Conservation (phyloP, 2,113 vertebrate genomes). For the Diphyllodes magnificus region DNA sequence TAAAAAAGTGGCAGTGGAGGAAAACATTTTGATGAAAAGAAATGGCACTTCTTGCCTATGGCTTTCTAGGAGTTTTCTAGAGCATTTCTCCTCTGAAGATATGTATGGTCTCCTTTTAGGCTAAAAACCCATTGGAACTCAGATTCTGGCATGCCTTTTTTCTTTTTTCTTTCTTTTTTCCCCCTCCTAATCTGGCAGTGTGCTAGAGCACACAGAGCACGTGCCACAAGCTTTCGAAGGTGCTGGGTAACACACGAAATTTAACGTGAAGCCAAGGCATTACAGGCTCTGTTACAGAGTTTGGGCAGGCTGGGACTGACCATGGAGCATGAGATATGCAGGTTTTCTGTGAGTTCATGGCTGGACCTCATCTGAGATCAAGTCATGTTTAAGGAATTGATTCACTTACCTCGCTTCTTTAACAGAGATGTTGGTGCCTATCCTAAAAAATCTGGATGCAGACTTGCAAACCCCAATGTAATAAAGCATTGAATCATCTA, state of each 20-base stretch:
- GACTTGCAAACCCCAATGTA: background rate
- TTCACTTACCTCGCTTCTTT: background rate
- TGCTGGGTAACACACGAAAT: background rate
- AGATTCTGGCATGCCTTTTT: background rate
- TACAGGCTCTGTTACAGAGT: background rate
- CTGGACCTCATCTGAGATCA: background rate
- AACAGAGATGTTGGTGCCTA: background rate
- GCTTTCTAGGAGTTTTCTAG: background rate
- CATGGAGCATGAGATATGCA: background rate
- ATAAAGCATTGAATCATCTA: background rate
- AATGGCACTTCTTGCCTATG: background rate
- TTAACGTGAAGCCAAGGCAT: background rate
- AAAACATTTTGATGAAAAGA: background rate
- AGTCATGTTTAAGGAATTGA: background rate
- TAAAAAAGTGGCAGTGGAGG: background rate
- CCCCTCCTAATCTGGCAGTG: background rate
- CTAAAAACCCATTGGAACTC: background rate
- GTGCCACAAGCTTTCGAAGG: background rate
- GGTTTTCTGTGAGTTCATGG: background rate
- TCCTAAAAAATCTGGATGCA: background rate
- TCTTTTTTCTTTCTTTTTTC: rapidly evolving
- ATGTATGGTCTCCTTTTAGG: background rate
- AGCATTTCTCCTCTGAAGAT: background rate
- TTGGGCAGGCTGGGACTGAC: background rate
- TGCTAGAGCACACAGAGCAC: background rate